A percentile compares a stretch with the other conserved stretches of the same genome.
Conservation (phyloP, 2,888 invertebrate genomes). For the Phyllotreta cruciferae region DNA sequence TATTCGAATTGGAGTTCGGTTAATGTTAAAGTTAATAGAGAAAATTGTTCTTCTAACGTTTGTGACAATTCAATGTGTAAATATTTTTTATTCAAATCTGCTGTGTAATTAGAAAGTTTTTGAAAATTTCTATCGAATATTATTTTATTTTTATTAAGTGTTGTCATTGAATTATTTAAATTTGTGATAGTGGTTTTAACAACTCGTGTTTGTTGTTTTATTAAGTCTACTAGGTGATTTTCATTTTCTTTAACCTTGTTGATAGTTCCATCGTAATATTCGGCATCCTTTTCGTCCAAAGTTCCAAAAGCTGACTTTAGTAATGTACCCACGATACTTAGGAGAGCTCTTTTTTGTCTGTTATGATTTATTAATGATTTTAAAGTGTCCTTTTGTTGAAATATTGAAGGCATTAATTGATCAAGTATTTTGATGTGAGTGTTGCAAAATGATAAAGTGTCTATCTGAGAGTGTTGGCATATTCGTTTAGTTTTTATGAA, state of each 20-base stretch:
- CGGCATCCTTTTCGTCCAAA: conserved; percentile 24
- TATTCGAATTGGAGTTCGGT: conserved; percentile 18
- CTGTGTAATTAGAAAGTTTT: conserved; percentile 7
- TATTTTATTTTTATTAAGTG: conserved; percentile 19
- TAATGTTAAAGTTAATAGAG: conserved; percentile 17
- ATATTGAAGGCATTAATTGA: too few species aligned
- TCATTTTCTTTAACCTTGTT: conserved; percentile 16
- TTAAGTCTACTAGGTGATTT: conserved; percentile 7
- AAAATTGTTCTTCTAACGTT: conserved; percentile 27
- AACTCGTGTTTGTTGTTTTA: conserved; percentile 27
- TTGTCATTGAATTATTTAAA: conserved; percentile 24
- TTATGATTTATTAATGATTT: too few species aligned
- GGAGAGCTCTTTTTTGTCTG: background rate
- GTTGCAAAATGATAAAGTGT: too few species aligned
- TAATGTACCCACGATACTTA: conserved; percentile 23
- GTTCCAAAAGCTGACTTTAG: conserved; percentile 31
- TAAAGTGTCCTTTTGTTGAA: too few species aligned
- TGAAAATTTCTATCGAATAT: conserved; percentile 22
- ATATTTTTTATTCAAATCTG: background rate
- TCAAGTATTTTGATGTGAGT: too few species aligned
- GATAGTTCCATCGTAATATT: conserved; percentile 26
- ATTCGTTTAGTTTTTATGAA: conserved; percentile 11
- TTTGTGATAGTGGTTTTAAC: conserved; percentile 23
- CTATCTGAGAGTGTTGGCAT: background rate
- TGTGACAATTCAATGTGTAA: conserved; percentile 19